Evolutionary conservation across 2,113 vertebrate species (phyloP).

Genomic region (Etheostoma spectabile): DNA sequence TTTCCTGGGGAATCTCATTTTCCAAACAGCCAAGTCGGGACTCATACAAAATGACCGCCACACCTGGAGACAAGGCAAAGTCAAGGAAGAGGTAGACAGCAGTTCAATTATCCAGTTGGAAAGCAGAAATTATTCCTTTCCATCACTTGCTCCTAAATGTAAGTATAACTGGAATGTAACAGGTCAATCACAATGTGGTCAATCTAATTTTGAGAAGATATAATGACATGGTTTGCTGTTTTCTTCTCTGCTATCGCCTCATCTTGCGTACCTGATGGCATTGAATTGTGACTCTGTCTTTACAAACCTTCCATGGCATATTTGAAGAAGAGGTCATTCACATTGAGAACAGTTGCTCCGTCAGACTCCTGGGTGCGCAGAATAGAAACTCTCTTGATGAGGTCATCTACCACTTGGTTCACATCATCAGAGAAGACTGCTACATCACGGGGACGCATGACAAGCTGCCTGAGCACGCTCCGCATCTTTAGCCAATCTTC

Average conservation of each 20-base stretch:
- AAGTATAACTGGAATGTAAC: not conserved
- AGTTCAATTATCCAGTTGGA: not conserved
- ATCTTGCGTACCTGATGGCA: not conserved
- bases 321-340: constrained; percentile 95
- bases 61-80: constrained; percentile 77
- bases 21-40: constrained; percentile 91
- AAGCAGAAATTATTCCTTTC: not conserved
- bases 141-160: not conserved
- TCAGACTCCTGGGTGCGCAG: constrained; percentile 84
- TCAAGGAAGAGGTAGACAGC: not conserved
- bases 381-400: constrained; percentile 86
- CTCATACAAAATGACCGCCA: constrained; percentile 92
- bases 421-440: constrained; percentile 89
- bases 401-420: constrained; percentile 89
- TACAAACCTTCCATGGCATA: constrained; percentile 95
- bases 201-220: not conserved
- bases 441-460: constrained; percentile 91
- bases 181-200: not conserved
- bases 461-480: constrained; percentile 90
- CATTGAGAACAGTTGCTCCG: constrained; percentile 85
- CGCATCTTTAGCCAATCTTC: constrained; percentile 94
- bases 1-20: constrained; percentile 85
- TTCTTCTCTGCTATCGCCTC: not conserved
- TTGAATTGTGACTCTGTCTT: not conserved
- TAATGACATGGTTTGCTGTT: not conserved